phyloP scores from a whole-genome alignment of 2,797 vertebrate genomes.

The Crypturellus tataupa region DNA sequence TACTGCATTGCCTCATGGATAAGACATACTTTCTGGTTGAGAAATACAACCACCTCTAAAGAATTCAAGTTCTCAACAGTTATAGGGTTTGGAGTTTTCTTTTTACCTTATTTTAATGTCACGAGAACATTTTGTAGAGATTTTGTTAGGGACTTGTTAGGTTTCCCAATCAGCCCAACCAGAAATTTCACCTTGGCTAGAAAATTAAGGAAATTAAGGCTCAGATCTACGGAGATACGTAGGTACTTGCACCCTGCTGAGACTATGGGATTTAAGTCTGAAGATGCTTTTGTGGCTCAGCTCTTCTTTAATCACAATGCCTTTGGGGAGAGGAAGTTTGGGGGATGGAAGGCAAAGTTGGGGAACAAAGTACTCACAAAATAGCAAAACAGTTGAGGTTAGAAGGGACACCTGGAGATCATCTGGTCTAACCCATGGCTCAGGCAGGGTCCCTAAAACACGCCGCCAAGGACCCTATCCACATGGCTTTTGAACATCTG shows the following conservation, averaged over 20 bases:
- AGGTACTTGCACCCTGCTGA: not conserved
- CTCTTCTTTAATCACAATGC: not conserved
- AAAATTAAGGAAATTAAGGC: not conserved
- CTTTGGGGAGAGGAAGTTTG: not conserved
- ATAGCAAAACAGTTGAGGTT: too few species aligned
- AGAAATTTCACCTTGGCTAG: not conserved
- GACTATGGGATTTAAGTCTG: not conserved
- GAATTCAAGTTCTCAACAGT: not conserved
- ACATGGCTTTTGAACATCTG: too few species aligned
- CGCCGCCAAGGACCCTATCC: too few species aligned
- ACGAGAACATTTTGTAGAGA: not conserved
- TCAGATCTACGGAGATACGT: not conserved
- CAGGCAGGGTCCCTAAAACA: too few species aligned
- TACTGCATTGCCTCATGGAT: not conserved
- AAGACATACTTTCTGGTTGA: not conserved
- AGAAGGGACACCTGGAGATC: too few species aligned
- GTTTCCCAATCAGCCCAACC: not conserved
- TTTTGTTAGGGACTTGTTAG: not conserved
- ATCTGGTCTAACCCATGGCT: too few species aligned
- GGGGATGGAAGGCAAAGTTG: not conserved
- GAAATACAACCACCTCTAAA: not conserved
- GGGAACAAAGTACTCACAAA: not conserved
- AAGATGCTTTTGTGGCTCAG: not conserved
- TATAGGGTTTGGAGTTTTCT: fast-evolving
- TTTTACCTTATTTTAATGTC: not conserved